Evolutionary conservation across 1,140 invertebrate genomes (phyloP), one percentile per base, ranked within the genome.

Genomic region (Drosophila triauraria): DNA sequence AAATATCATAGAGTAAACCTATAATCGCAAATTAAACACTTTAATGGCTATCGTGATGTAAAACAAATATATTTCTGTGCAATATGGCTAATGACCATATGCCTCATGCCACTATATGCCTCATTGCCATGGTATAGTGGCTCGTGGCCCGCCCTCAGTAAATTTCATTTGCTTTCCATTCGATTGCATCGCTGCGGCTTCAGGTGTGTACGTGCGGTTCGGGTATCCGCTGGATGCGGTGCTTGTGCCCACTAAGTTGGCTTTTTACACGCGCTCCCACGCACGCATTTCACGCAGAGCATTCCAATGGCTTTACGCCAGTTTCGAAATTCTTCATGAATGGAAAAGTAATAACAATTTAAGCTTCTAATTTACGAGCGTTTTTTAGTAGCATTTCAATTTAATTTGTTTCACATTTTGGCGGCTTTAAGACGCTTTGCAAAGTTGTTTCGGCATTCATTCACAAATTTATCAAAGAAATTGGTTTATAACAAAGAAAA

Each of bases 91-190:
- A 15, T 10, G 20, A 10, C 17, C 9, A 12, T 35, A 25, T 40
- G 53, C 20, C 35, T 25, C 35, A 25, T 57, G 9, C 9, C 23
- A 7, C 17, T 12, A 23, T 54, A 23, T 59, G 25, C 27, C 56
- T 15, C 12, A 38, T 15, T 6, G 6, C 6, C 1, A 13, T 23
- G 15, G 50, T 35, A 20, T 8, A 53, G 10, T 35, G 50, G 20
- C 53, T 30, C 25, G 5, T 53, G 27, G 27, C 54, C 27, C 25
- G 6, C 57, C 13, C 46, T 30, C 17, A 47, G 35, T 54, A 65
- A 43, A 78, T 81, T 81, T 85, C 58, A 46, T 40, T 58, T 61
- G 35, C n/a, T 17, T 62, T 68, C n/a, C 67, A 48, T 54, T 71
- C 63, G 47, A 43, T 81, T 84, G 63, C 82, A 72, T 84, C 8